Conservation (phyloP, 2,113 vertebrate genomes). For the Hippocampus comes region DNA sequence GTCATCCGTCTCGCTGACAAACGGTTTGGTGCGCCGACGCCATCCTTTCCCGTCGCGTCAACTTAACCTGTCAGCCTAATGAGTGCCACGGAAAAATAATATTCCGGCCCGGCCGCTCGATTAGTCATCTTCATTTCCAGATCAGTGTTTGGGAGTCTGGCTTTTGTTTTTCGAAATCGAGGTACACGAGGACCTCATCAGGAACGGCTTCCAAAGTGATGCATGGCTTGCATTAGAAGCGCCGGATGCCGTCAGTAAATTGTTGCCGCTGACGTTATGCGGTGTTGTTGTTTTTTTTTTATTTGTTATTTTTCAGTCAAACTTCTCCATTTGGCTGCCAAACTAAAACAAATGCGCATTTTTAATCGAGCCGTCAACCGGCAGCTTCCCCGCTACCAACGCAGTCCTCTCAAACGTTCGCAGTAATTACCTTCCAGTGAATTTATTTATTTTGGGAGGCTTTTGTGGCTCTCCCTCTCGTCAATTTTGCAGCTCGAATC, state of each 20-base stretch:
- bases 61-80: constrained; percentile 1
- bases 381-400: background rate
- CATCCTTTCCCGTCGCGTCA: background rate
- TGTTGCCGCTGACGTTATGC: background rate
- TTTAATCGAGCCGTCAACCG: constrained; percentile 3
- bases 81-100: background rate
- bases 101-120: background rate
- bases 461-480: constrained; percentile 46
- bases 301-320: background rate
- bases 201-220: background rate
- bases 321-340: background rate
- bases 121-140: constrained; percentile 5
- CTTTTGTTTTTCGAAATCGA: background rate
- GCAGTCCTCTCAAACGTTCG: constrained; percentile 37
- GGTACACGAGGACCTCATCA: background rate
- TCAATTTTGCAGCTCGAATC: constrained; percentile 50
- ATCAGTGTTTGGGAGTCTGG: background rate
- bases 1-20: constrained; percentile 10
- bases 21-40: background rate
- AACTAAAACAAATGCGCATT: constrained; percentile 5
- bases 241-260: background rate
- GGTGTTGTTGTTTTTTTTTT: background rate
- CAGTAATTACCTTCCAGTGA: constrained; percentile 43
- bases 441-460: constrained; percentile 22
- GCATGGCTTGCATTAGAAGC: background rate